Evolutionary conservation across 2,888 invertebrate species (phyloP), one percentile per base, ranked within the genome.

Genomic region (Cetonia aurata): DNA sequence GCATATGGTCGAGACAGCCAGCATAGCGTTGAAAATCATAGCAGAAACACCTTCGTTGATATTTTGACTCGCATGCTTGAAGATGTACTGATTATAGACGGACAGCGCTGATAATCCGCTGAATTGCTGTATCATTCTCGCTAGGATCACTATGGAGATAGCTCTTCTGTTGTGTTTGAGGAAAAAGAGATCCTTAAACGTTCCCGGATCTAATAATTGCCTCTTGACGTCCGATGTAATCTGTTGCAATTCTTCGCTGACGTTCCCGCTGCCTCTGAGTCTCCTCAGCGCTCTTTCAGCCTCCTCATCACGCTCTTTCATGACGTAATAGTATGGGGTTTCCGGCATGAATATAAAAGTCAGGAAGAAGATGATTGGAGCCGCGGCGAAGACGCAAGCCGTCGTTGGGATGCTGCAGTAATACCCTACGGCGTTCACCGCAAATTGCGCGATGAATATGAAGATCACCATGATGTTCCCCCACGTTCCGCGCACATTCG

Each of bases 251-350:
- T 83, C 83, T 37, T 75, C 74, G 1, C 77, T 77, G 0, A 82
- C 80, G 62, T 82, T 76, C 6, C 72, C 71, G 15, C 62, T 75
- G 50, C 78, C 74, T 65, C 81, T 73, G 13, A 83, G 73, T 65
- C 74, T 74, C 41, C 67, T 68, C 55, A 83, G 72, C n/a, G 77
- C 74, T 19, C 73, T 67, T 71, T 76, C 76, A 0, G 82, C 82
- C 59, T 79, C 75, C 1, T 75, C 74, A 4, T 70, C 56, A 17
- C 71, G 72, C 1, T 75, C 73, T 69, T 78, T 79, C 78, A 81
- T 80, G 1, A 82, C 50, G 4, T 77, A 73, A 69, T 78, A 80
- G 70, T 83, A 83, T 0, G 83, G 83, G 1, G 79, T 79, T 75
- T 83, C 83, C 0, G 83, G 82, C 79, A 82, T 79, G 25, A 76